Base-by-base conservation (phyloP, 2,888 invertebrate genomes). In the Heteromyza rotundicornis region DNA sequence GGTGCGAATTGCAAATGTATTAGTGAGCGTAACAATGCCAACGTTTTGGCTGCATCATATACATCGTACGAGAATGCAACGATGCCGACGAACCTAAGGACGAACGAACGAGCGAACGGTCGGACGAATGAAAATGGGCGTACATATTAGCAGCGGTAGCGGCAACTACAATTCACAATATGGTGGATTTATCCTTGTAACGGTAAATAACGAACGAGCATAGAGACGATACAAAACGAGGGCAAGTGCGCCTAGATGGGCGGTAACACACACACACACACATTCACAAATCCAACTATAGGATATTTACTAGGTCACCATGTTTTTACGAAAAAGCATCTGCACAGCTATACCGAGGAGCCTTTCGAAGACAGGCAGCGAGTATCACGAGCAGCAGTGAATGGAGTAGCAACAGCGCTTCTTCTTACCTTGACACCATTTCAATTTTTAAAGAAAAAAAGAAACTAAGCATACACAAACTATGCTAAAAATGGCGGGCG, bases 1-100 rank as follows among this genome's bases (percentile, higher is more conserved):
- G 79, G 79, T 75, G 69, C 65, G 57, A 73, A 76, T 70, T 79
- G 76, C 71, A 72, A 77, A 71, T 79, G 80, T 79, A 73, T 78
- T 77, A 71, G 80, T 80, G 70, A 62, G 60, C 59, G 63, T 24
- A 17, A 73, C 76, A 76, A 70, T 40, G 40, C 40, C 40, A 40
- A 40, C 40, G 16, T 14, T 27, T 27, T 23, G 14, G 47, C n/a
- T 56, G 27, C 55, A 47, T 19, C 56, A 32, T n/a, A 19, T 56
- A 27, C 55, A 47, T 19, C 56, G 40, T n/a, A 56, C 20, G 47
- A 24, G 32, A 32, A 44, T 17, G 22, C 36, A 57, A 57, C 57
- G 57, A 61, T 40, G 59, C 49, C 59, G 44, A 44, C 44, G 52
- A 44, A 16, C 52, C 27, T 10, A 3, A 19, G 16, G 14, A n/a